Evolutionary conservation across 2,113 vertebrate species (phyloP).

Genomic region (Naja naja): DNA sequence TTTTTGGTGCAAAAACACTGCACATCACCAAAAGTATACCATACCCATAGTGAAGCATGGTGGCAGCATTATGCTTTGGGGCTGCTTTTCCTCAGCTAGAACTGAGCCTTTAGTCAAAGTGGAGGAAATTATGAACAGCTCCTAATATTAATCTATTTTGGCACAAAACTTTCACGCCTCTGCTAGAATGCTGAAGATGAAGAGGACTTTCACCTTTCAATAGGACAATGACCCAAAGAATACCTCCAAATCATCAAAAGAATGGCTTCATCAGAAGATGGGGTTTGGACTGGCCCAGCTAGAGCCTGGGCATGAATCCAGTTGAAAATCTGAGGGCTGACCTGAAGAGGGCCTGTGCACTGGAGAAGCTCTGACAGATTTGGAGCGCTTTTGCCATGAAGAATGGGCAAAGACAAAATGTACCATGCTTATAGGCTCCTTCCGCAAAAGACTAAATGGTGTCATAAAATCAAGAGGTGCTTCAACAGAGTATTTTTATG

Average conservation of each 20-base stretch:
- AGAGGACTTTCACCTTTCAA: not conserved
- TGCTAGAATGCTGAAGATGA: not conserved
- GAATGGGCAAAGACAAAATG: not conserved
- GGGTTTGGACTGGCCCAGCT: not conserved
- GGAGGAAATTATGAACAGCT: not conserved
- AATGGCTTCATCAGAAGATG: not conserved
- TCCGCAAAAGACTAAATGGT: not conserved
- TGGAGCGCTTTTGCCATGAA: not conserved
- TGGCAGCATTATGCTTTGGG: not conserved
- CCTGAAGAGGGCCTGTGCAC: not conserved
- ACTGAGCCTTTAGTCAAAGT: too few relatives aligned
- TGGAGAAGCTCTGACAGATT: not conserved
- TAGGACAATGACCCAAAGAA: not conserved
- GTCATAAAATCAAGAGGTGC: not conserved
- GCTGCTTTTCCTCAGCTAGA: too few relatives aligned
- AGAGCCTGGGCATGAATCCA: not conserved
- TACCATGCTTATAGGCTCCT: too few relatives aligned
- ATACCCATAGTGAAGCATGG: not conserved
- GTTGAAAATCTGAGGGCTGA: not conserved
- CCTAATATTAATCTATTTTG: not conserved
- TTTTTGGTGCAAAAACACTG: not conserved
- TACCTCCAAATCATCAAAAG: not conserved
- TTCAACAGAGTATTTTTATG: not conserved
- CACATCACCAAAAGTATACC: not conserved
- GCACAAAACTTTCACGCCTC: not conserved